Base-by-base conservation (phyloP, 2,888 invertebrate genomes). In the Achlya flavicornis region DNA sequence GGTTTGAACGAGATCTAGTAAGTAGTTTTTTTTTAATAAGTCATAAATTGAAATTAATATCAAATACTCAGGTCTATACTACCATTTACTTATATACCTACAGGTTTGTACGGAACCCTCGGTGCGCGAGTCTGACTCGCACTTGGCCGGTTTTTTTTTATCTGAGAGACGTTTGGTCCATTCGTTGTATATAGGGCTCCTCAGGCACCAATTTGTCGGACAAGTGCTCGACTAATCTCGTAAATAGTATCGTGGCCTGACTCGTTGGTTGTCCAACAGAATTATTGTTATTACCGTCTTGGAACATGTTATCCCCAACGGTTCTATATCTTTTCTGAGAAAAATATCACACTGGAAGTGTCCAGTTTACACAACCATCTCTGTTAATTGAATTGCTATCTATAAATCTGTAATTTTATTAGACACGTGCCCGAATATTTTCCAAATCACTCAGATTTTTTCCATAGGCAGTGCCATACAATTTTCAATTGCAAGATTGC, bases 191-290 rank as follows among this genome's bases (percentile, higher is more conserved):
- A 70, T 70, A 66, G 65, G 68, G 63, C 71, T 66, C 68, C 58
- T 65, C 64, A 67, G 72, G 63, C 64, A 66, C 66, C 75, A 73
- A 76, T 74, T 74, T 72, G 69, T 62, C 63, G 67, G 66, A 66
- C 66, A 61, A 57, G 41, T 41, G 64, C 53, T 64, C 61, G 66
- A 62, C 65, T 66, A 64, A 67, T 67, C 69, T 70, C 64, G 66
- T 80, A 78, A 77, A 72, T 75, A 70, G 71, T 71, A 67, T 71
- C 72, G 67, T 70, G 68, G 63, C 61, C 66, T 65, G 73, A 69
- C 65, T 71, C 65, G 46, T 65, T 70, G 71, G 63, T 69, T 67
- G 69, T 73, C 68, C 66, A 70, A 71, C 66, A 72, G 70, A 76
- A 74, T 71, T 71, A 74, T 71, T 61, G 70, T 69, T 75, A 70